phyloP scores from a whole-genome alignment of 2,888 invertebrate genomes.

The Chaitophorus viminalis region DNA sequence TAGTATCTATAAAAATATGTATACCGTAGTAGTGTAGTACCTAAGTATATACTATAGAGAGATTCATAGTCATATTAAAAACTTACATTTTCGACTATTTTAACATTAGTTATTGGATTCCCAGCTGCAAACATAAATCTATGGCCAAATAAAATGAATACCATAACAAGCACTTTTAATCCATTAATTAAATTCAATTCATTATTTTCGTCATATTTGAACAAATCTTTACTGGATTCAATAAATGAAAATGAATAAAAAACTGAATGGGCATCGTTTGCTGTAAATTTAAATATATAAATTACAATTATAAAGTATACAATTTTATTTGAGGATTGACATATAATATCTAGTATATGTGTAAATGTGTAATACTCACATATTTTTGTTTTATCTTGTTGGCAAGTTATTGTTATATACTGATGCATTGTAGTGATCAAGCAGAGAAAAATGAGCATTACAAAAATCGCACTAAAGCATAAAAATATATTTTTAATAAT shows the following conservation, averaged over 20 bases:
- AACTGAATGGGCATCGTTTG: neutral
- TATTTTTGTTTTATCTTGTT: neutral
- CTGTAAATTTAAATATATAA: slow-evolving; percentile 34
- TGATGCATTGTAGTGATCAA: neutral
- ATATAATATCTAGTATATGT: neutral
- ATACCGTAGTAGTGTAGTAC: too few relatives aligned
- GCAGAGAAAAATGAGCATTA: neutral
- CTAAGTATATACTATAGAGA: too few relatives aligned
- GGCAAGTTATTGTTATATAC: neutral
- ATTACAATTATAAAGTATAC: neutral
- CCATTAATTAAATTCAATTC: slow-evolving; percentile 31
- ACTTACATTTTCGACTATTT: slow-evolving; percentile 14
- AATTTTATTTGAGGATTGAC: neutral
- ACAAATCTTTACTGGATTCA: neutral
- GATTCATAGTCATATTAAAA: too few relatives aligned
- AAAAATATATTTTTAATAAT: too few relatives aligned
- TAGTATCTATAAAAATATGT: too few relatives aligned
- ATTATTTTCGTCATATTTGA: slow-evolving; percentile 19
- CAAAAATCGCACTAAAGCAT: neutral
- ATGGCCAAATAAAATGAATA: slow-evolving; percentile 35
- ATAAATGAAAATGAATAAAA: slow-evolving; percentile 36
- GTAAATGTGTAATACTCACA: neutral
- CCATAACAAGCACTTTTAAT: neutral
- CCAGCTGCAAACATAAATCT: neutral
- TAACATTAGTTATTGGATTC: neutral